phyloP scores from a whole-genome alignment of 2,113 vertebrate genomes.

The Gymnobelideus leadbeateri region DNA sequence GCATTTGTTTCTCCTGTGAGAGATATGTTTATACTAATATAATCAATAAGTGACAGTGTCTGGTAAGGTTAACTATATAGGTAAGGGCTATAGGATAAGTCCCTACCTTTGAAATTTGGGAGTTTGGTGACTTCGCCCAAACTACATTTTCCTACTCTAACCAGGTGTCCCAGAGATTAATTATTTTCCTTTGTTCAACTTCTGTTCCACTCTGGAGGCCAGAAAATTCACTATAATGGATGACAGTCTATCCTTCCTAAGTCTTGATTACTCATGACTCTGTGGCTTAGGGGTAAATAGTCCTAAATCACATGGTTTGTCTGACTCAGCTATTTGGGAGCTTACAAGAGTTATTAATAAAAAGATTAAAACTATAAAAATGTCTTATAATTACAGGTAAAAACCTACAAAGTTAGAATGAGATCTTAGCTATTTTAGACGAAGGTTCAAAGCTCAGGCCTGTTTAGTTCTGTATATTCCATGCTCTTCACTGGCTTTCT shows the following conservation, averaged over 20 bases:
- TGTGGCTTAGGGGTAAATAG: neutral
- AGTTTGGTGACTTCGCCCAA: neutral
- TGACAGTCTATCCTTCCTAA: neutral
- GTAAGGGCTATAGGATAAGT: neutral
- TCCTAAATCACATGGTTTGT: neutral
- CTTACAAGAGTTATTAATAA: neutral
- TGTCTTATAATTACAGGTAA: neutral
- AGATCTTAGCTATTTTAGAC: neutral
- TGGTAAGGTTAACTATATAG: neutral
- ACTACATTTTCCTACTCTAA: neutral
- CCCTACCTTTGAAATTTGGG: neutral
- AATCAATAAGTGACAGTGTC: neutral
- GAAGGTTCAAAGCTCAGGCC: neutral
- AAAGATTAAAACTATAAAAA: neutral
- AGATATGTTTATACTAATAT: neutral
- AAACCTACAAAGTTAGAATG: neutral
- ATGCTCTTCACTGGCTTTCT: neutral
- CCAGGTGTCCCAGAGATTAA: neutral
- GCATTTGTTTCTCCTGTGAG: neutral
- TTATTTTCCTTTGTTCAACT: neutral
- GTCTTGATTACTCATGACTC: neutral
- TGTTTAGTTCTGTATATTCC: neutral
- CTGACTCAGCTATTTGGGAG: neutral
- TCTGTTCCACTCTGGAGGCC: neutral
- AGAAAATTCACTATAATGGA: neutral